phyloP scores from a whole-genome alignment of 1,140 invertebrate genomes.

The Battus philenor region DNA sequence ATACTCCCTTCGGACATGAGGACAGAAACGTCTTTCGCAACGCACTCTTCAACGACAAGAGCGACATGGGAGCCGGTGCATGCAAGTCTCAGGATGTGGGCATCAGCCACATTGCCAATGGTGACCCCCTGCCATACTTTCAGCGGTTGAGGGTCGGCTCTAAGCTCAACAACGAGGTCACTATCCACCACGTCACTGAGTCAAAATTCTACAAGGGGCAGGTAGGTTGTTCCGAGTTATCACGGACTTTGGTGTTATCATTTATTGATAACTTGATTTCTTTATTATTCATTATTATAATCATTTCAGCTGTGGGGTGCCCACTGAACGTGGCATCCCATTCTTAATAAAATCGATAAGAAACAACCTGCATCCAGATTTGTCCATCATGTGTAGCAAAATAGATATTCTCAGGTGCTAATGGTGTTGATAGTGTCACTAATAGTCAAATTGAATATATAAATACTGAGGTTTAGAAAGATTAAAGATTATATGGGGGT shows the following conservation, averaged over 20 bases:
- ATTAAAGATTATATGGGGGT: too few species aligned
- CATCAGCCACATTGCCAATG: slow-evolving; percentile 28
- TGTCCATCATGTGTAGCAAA: too few species aligned
- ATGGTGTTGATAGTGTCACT: too few species aligned
- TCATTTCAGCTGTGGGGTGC: too few species aligned
- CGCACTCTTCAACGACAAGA: slow-evolving; percentile 56
- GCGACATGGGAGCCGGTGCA: slow-evolving; percentile 20
- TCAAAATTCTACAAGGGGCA: slow-evolving; percentile 75
- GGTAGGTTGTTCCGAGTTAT: slow-evolving; percentile 28
- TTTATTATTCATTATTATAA: too few species aligned
- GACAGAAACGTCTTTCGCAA: slow-evolving; percentile 61
- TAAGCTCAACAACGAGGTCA: slow-evolving; percentile 77
- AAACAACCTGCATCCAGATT: too few species aligned
- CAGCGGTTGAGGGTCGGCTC: slow-evolving; percentile 75
- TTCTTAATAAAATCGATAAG: too few species aligned
- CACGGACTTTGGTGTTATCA: not conserved
- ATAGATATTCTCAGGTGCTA: too few species aligned
- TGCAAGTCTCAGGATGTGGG: slow-evolving; percentile 25
- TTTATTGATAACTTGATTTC: too few species aligned
- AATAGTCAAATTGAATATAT: too few species aligned
- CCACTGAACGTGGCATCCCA: not conserved
- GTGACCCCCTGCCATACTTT: slow-evolving; percentile 70
- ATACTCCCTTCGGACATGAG: slow-evolving; percentile 67
- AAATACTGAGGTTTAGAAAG: too few species aligned
- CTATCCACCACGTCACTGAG: slow-evolving; percentile 77